Base-by-base conservation (phyloP, 1,140 invertebrate genomes). In the Ectropis grisescens region DNA sequence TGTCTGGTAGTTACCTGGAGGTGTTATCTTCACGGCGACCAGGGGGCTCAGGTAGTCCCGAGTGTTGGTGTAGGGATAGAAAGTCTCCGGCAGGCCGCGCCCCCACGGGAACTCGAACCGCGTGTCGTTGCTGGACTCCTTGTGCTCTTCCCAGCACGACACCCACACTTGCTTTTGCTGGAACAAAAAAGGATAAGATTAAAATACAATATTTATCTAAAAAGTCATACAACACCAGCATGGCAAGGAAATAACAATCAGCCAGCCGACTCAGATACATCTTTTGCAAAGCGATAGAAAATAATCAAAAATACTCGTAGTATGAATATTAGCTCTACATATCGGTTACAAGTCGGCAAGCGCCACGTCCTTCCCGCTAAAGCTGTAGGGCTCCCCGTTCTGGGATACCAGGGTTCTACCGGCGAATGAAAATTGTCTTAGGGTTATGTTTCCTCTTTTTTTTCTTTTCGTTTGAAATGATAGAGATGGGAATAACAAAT, bases 121-220 rank as follows among this genome's bases (percentile, higher is more conserved):
- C 42, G 87, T 87, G 56, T 92, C 89, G 45, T 85, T 85, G 38
- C 92, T 89, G n/a, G n/a, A n/a, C n/a, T n/a, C n/a, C 16, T 88
- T 81, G 55, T 89, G 85, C 66, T 92, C 89, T 13, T 92, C 91
- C 32, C 86, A 64, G 58, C 94, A 96, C 1, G 88, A 89, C 3
- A 96, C 79, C 91, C 93, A 95, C 22, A 96, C 82, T 45, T 90
- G 86, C 32, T 87, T 71, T 27, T 79, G 60, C 86, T 88, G 45
- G 5, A 64, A 64, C 14, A 27, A 25, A 15, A 15, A 6, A 16
- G 9, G 19, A 6, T 16, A 14, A 27, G 22, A 36, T 19, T 14
- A 15, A 7, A 28, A 26, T 22, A 22, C 9, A 22, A 22, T 22
- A 22, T 22, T 5, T 22, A 22, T 22, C 9, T 22, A 22, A 22